phyloP scores from a whole-genome alignment of 2,888 invertebrate genomes.

The Pseudococcus viburni region DNA sequence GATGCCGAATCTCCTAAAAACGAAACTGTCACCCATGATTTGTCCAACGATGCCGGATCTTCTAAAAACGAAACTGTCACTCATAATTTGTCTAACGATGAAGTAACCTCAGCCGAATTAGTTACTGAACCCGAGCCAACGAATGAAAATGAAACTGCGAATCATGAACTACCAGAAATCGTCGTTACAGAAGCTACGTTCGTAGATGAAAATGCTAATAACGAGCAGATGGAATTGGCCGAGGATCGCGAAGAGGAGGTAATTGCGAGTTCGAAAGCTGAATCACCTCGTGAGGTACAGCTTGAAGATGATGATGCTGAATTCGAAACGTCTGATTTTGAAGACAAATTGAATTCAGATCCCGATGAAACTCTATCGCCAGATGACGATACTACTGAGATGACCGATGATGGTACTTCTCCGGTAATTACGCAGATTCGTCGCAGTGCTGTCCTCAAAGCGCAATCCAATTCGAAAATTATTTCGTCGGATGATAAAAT shows the following conservation, averaged over 20 bases:
- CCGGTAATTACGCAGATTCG: background rate
- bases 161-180: background rate
- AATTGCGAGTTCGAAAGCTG: background rate
- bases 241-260: background rate
- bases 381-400: background rate
- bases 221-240: background rate
- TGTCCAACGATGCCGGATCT: background rate
- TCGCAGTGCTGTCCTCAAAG: background rate
- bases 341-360: background rate
- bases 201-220: background rate
- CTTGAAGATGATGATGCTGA: background rate
- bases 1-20: background rate
- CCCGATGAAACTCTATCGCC: background rate
- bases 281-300: background rate
- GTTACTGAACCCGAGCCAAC: background rate
- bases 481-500: background rate
- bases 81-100: background rate
- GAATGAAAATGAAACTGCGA: background rate
- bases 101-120: background rate
- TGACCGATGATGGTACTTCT: background rate
- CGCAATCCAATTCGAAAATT: background rate
- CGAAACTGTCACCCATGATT: background rate
- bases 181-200: background rate
- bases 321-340: background rate
- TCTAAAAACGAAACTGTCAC: background rate